Conservation (phyloP, 1,140 invertebrate genomes). For the Grapholita molesta region DNA sequence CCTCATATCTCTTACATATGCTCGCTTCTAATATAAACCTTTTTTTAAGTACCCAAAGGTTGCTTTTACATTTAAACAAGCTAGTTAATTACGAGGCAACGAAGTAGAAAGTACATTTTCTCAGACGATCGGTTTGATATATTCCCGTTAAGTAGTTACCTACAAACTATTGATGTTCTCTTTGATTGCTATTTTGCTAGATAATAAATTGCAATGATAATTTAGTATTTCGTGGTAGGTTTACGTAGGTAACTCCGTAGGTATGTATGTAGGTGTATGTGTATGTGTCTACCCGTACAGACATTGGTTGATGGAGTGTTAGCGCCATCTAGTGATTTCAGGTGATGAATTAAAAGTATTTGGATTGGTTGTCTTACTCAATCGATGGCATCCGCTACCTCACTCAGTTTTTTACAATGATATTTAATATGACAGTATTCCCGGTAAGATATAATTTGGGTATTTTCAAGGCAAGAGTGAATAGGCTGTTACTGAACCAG, state of each 20-base stretch:
- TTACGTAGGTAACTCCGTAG: no score
- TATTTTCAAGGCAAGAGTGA: no score
- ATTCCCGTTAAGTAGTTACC: constrained; percentile 67
- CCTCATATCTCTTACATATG: background rate
- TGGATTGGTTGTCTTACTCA: background rate
- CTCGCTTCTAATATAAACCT: background rate
- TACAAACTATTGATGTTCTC: constrained; percentile 20
- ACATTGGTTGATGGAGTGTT: no score
- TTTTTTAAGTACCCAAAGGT: background rate
- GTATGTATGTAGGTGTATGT: no score
- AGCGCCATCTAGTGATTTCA: background rate
- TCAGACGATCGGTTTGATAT: constrained; percentile 65
- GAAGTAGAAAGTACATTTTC: constrained; percentile 29
- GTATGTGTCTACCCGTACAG: no score
- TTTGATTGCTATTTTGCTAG: constrained; percentile 12
- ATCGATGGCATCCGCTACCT: no score
- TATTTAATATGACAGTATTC: no score
- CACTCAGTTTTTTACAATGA: no score
- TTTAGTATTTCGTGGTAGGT: background rate
- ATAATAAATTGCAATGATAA: constrained; percentile 9
- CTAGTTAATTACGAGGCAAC: background rate
- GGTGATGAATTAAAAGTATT: background rate
- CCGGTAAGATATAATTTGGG: no score
- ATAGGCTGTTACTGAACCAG: no score
- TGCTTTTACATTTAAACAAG: background rate